Conservation (phyloP, 2,888 invertebrate genomes). For the Mimumesa dahlbomi region DNA sequence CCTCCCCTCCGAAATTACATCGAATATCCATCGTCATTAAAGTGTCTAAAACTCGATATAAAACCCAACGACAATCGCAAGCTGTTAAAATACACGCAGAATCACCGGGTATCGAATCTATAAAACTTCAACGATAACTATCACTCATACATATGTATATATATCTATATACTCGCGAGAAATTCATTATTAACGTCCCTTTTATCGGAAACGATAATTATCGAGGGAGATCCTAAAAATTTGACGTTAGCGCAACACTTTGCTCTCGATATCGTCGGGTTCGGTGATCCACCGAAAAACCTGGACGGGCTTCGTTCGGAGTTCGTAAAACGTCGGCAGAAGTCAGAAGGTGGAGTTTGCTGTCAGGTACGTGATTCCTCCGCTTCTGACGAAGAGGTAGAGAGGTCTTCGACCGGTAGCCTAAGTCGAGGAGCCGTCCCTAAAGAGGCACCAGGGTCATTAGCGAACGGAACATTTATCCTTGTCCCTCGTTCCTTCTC, state of each 20-base stretch:
- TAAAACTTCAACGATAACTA: too few species aligned
- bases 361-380: constrained; percentile 63
- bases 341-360: constrained; percentile 63
- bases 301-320: neutral
- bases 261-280: neutral
- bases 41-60: too few species aligned
- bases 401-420: constrained; percentile 70
- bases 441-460: constrained; percentile 71
- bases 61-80: too few species aligned
- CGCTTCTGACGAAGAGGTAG: constrained; percentile 51
- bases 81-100: too few species aligned
- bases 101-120: too few species aligned
- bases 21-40: too few species aligned
- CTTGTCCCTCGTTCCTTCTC: constrained; percentile 66
- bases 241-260: too few species aligned
- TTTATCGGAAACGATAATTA: too few species aligned
- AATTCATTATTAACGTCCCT: too few species aligned
- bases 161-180: too few species aligned
- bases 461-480: constrained; percentile 73
- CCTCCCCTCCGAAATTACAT: too few species aligned
- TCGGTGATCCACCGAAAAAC: neutral
- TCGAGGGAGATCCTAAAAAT: neutral
- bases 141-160: too few species aligned
- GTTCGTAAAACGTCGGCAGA: constrained; percentile 38
- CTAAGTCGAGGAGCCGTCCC: constrained; percentile 64